Base-by-base conservation (phyloP, 1,140 invertebrate species). In the Hetaerina americana region DNA sequence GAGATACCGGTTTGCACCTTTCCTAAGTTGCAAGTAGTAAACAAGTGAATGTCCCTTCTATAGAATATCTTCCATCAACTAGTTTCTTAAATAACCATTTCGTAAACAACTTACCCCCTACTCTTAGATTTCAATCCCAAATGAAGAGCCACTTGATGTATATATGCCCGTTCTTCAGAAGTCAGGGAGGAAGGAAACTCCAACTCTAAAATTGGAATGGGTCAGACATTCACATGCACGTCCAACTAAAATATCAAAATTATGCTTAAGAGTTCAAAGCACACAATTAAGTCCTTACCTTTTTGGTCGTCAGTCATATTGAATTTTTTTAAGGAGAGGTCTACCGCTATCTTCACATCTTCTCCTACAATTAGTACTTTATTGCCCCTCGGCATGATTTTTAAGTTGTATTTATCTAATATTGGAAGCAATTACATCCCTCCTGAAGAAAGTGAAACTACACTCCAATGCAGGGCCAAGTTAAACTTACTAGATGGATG, bases 61-160 rank as follows among this genome's bases (percentile, higher is more conserved):
- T n/a, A 66, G 57, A 71, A 25, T 66, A n/a, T 66, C 70, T 10
- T 67, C 15, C 66, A 24, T 72, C 49, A 66, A n/a, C n/a, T n/a
- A n/a, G n/a, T n/a, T n/a, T n/a, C n/a, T n/a, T 27, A 57, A n/a
- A 31, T 28, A n/a, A 27, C 70, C 24, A 73, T 57, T 27, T 15
- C 74, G 66, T 68, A 22, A 71, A 24, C 66, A 67, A 73, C 76
- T 78, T 83, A 89, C 88, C 89, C 89, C 80, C 84, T 79, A 75
- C 88, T 90, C 81, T 90, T 91, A 0, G 90, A 91, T 77, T 91
- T 89, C 0, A 93, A 78, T 0, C 89, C 90, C 72, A 89, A 79
- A 73, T 86, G 75, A 66, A 80, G 78, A 73, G 80, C 87, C 24
- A 89, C 81, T 73, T 86, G 81, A 79, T 93, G 92, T 69, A 93